phyloP scores from a whole-genome alignment of 2,113 vertebrate species.

The Plectropomus leopardus region DNA sequence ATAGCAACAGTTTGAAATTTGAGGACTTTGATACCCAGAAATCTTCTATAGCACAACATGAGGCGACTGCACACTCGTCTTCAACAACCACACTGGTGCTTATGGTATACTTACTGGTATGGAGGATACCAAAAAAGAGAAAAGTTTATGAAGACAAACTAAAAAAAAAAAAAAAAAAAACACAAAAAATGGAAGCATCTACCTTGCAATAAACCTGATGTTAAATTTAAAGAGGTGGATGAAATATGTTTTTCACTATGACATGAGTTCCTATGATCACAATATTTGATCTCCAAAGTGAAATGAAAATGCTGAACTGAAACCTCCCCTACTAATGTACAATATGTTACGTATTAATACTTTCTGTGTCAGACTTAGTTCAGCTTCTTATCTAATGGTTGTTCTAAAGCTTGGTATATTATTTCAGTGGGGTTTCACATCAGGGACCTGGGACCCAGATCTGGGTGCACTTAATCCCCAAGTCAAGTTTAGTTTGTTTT shows the following conservation, averaged over 20 bases:
- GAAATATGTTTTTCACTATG: not conserved
- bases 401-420: not conserved
- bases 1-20: constrained; percentile 30
- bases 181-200: not conserved
- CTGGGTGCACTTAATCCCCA: no score
- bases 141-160: no score
- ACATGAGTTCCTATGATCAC: not conserved
- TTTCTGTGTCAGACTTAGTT: not conserved
- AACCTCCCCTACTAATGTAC: not conserved
- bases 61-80: not conserved
- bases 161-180: not conserved
- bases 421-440: no score
- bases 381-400: no score
- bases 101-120: not conserved
- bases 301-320: not conserved
- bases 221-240: not conserved
- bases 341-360: not conserved
- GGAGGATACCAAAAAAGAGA: not conserved
- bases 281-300: not conserved
- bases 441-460: no score
- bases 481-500: no score
- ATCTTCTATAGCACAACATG: not conserved
- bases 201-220: not conserved
- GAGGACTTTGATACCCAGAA: constrained; percentile 12
- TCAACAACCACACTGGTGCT: not conserved